Evolutionary conservation across 2,113 vertebrate genomes (phyloP), one percentile per base, ranked within the genome.

Genomic region (Bufo gargarizans): DNA sequence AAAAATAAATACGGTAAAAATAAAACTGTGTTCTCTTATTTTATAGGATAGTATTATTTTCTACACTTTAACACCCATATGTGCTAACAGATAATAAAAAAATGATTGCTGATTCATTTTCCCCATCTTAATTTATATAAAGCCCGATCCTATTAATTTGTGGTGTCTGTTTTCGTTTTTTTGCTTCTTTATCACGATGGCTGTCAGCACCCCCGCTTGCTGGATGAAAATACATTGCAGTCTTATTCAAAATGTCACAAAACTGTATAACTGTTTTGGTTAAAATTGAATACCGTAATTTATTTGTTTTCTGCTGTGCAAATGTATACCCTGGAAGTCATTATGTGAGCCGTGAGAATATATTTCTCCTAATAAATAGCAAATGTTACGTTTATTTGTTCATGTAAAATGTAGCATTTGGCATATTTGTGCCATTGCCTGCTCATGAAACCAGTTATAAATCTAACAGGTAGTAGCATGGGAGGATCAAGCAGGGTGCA

Each of bases 231-330:
- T 61, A 33, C 22, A 61, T 81, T 14, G 16, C 59, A n/a, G 20
- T 65, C 56, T 65, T 82, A 82, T 82, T 82, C 50, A 82, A 49
- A 82, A 61, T 69, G 81, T 69, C 81, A 69, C 63, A 83, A 83
- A 83, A 67, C 63, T 69, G 4, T 50, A 69, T 83, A 83, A 67
- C 11, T 49, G 61, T 83, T 67, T 82, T 61, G 59, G 43, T 2
- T 82, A 82, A 82, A 65, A 82, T 65, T 82, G 80, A 82, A 82
- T 82, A 65, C n/a, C n/a, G n/a, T n/a, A n/a, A 65, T 82, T 19
- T 81, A 81, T 56, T 82, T 82, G 80, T 82, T 83, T 83, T 83
- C 47, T 47, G 43, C 81, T 33, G 10, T 16, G 61, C 20, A 53
- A 83, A 83, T 22, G 63, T 83, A 61, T 69, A 13, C 20, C 81